Base-by-base conservation (phyloP, 1,140 invertebrate genomes). In the Tetragonula clypearis region DNA sequence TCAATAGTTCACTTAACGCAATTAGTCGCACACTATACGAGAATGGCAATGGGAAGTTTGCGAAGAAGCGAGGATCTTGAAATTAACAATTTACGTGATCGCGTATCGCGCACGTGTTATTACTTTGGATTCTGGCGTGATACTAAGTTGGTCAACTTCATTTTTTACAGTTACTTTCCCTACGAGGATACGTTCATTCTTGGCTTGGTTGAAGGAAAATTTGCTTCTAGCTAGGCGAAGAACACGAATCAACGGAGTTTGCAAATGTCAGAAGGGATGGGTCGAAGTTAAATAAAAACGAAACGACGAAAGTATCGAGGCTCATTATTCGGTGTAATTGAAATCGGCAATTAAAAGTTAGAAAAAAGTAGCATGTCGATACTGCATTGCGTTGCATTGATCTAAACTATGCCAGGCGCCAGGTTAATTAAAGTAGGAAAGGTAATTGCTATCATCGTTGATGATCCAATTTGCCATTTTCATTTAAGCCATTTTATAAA, bases 31-130 rank as follows among this genome's bases (percentile, higher is more conserved):
- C 41, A 49, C 6, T 49, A 8, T 49, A 8, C 6, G 6, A 49
- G 41, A 49, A 49, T 65, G 30, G 3, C 2, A 30, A 12, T 49
- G 41, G 41, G 30, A 53, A 5, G 41, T 49, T 17, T 23, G 9
- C 11, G 11, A 56, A 19, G 73, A 86, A 66, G 6, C 79, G 15
- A 56, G 19, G 56, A 55, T 68, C 23, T 17, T 5, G 19, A 30
- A 74, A 86, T 66, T 69, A 83, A 79, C 2, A 79, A 79, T 79
- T 78, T 79, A 75, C 41, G 17, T 11, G 62, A 62, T 68, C 30
- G 21, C 1, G 19, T 68, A 17, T 26, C 55, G 77, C 49, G 49
- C 49, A 4, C 23, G 14, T 19, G 9, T 12, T 8, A 60, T 69
- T 83, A 75, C 23, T n/a, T 55, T 72, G 14, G 0, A 15, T n/a